Percentiles rank a stretch among this genome's conserved stretches.
phyloP scores from a whole-genome alignment of 2,797 vertebrate species.

The Psittacula derbiana region DNA sequence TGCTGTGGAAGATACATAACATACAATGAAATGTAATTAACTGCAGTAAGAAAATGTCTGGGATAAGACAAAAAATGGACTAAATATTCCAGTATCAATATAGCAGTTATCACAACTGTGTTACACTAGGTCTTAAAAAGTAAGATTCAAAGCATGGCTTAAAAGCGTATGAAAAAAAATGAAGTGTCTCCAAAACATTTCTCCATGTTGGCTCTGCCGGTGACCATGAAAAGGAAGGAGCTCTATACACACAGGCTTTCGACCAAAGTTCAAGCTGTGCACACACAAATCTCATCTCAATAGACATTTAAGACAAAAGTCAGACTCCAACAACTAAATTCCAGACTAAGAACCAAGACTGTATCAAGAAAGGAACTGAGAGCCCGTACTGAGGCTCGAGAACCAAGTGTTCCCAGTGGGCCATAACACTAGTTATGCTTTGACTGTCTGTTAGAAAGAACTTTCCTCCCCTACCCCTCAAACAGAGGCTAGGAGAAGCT shows the following conservation, averaged over 20 bases:
- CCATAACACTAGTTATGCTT: background rate
- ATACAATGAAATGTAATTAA: background rate
- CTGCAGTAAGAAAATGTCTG: background rate
- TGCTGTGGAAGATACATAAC: slow-evolving; percentile 23
- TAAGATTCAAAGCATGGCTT: background rate
- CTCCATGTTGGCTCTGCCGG: background rate
- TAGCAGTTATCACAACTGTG: background rate
- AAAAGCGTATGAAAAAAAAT: background rate
- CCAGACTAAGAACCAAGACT: background rate
- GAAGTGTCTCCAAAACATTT: background rate
- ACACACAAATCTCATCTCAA: background rate
- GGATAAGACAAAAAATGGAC: background rate
- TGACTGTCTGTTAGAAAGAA: background rate
- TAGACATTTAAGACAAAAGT: background rate
- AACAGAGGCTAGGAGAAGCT: background rate
- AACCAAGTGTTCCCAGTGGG: background rate
- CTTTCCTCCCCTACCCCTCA: background rate
- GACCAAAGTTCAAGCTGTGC: background rate
- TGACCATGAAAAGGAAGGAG: background rate
- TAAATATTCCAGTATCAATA: background rate
- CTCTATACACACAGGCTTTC: background rate
- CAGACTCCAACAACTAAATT: background rate
- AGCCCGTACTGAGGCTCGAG: background rate
- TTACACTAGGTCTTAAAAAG: background rate
- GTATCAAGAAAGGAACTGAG: background rate